These are phyloP conservation scores for Salpingus planirostris DNA, from an alignment of 2,888 invertebrate species.

Conservation along the genomic window DNA sequence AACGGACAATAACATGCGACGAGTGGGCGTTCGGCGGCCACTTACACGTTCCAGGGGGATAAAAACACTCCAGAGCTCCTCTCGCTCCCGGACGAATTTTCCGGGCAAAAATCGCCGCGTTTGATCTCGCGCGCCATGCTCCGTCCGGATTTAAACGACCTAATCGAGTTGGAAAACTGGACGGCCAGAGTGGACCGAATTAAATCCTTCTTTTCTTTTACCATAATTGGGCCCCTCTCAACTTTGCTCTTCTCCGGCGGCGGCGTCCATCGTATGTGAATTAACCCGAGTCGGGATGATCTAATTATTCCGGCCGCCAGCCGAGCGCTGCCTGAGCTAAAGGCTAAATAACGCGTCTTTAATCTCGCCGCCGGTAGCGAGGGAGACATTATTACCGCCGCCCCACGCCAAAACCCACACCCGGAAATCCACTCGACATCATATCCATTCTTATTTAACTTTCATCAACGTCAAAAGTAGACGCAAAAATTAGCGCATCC, in stretches of 20 bases:
- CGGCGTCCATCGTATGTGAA: constrained; percentile 34
- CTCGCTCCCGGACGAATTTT: too few relatives aligned
- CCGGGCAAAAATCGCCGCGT: too few relatives aligned
- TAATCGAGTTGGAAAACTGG: constrained; percentile 28
- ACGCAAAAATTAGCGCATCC: too few relatives aligned
- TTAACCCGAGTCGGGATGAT: constrained; percentile 38
- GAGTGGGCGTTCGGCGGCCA: constrained; percentile 12
- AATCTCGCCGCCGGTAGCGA: constrained; percentile 35
- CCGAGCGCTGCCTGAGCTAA: constrained; percentile 37
- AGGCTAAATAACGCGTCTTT: constrained; percentile 41
- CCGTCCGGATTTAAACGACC: constrained; percentile 25
- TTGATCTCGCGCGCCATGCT: too few relatives aligned
- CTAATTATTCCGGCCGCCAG: constrained; percentile 40
- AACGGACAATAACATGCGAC: constrained; percentile 21
- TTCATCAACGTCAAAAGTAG: too few relatives aligned
- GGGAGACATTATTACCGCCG: constrained; percentile 24
- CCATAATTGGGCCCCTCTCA: constrained; percentile 38
- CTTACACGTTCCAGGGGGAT: too few relatives aligned
- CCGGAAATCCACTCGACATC: too few relatives aligned
- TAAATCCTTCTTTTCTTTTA: constrained; percentile 38
- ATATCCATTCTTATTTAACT: too few relatives aligned
- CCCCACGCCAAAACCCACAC: too few relatives aligned
- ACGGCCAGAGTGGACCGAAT: constrained; percentile 29
- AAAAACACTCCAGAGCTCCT: too few relatives aligned
- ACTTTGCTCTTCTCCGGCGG: constrained; percentile 33